Evolutionary conservation across 2,113 vertebrate species (phyloP), one percentile per base, ranked within the genome.

Genomic region (Mirza zaza): DNA sequence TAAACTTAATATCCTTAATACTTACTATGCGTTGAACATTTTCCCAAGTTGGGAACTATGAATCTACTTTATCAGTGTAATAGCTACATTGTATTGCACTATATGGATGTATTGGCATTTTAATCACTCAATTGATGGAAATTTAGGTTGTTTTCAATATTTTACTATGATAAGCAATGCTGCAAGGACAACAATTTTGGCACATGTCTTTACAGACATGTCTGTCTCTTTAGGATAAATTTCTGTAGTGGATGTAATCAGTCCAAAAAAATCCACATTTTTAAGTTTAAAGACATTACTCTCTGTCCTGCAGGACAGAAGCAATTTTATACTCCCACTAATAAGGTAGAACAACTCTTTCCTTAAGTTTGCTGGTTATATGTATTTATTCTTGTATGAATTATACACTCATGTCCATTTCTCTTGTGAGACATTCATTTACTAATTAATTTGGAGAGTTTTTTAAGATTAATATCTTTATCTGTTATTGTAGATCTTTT

Each of bases 281-380:
- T 87, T 88, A 88, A 80, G 14, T 87, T 75, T 92, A 90, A 85
- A 91, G 77, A 93, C 11, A 82, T 25, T 79, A 20, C 21, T 50
- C 57, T 63, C 52, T 82, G 13, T 25, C 79, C 34, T 67, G 79
- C 45, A 87, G 48, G 76, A 84, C 6, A 87, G 20, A 87, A 87
- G 61, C 39, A 63, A 59, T 57, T 71, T 86, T 59, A 77, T 42
- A 82, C 1, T 67, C 32, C 23, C 29, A 59, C 45, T 45, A 48
- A 67, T 32, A 29, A 65, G 8, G 8, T 12, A 70, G 42, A 82
- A 48, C 6, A 59, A 7, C 52, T 34, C n/a, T 48, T 84, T 75
- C 42, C 25, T 2, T 63, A 73, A 67, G 3, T 77, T 89, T 20
- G 17, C 25, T 68, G 11, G 45, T 27, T 36, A 20, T 23, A 27